Evolutionary conservation across 2,797 vertebrate species (phyloP), one percentile per base, ranked within the genome.

Genomic region (Loris lydekkerianus): DNA sequence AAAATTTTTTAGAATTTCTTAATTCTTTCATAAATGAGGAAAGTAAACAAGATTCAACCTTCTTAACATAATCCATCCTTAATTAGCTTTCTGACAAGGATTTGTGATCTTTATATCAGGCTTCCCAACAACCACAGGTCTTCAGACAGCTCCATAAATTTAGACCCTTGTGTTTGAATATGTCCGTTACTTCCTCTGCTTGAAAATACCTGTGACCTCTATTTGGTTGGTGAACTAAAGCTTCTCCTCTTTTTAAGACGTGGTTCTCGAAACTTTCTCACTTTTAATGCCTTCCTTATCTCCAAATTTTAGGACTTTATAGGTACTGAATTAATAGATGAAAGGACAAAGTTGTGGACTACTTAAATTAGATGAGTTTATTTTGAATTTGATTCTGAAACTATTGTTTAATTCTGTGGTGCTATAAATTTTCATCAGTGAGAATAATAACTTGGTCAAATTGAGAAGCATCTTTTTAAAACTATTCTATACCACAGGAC

Each of bases 351-450:
- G 58, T 58, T 88, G 3, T 53, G n/a, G 11, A 46, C 21, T 67
- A 67, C 27, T 95, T 72, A 89, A 72, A 43, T 70, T 92, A 72
- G 1, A 4, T 86, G 10, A 58, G 5, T n/a, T 96, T 67, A 43
- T 75, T 88, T 95, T 77, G 2, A 92, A 72, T 46, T 75, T 93
- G 15, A 91, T 91, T 93, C 56, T 58, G 2, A 67, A 86, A 9
- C 0, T 0, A 1, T 43, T 43, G 1, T 61, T 65, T 87, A 43
- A 80, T 83, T 93, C 6, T 61, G 1, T 5, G 80, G 2, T 49
- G 17, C 18, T 81, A 1, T 9, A 89, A 17, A 67, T 86, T 89
- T 93, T 73, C 31, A 61, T 76, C 43, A 73, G 0, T 80, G 9
- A 15, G 10, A 80, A 78, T 78, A 58, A 3, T 76, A 88, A 65